Base-by-base conservation (phyloP, 2,113 vertebrate genomes). In the Ochotona curzoniae region DNA sequence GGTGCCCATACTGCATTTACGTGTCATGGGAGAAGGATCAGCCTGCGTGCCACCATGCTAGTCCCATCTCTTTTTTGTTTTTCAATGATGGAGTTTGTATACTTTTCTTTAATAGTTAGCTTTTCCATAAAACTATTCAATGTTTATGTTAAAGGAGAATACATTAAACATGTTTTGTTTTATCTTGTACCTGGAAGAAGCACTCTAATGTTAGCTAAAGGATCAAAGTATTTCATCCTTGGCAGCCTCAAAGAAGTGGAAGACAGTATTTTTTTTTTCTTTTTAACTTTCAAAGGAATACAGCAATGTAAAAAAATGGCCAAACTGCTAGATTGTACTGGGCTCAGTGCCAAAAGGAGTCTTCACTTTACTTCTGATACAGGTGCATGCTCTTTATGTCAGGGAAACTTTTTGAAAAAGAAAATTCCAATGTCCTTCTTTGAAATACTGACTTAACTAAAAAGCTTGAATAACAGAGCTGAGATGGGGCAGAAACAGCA, bases 151-250 rank as follows among this genome's bases (percentile, higher is more conserved):
- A 97, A 97, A 93, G 83, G 66, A 87, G 96, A 98, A 97, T 97
- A 97, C 97, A 97, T 97, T 97, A 96, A 96, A 95, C 85, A 92
- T 1, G 57, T 96, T 97, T 97, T 98, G 97, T 97, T 97, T 96
- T 97, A 97, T 97, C 97, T 97, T 97, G 95, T 97, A 97, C 88
- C 96, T 97, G 94, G 95, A 95, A 98, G 97, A 97, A 97, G 93
- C 90, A 90, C 94, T 97, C 95, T 94, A 96, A 95, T 60, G 75
- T 96, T 97, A 97, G 94, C 87, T 86, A 69, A 96, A 96, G 93
- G 98, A 98, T 98, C 97, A 98, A 98, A 98, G 97, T 90, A 96
- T 96, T 98, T 96, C 92, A 97, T 97, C 87, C 64, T 89, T 96
- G 96, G 96, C 96, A 96, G 96, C 91, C 95, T 90, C 1, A 32